These are phyloP conservation scores for Balaeniceps rex DNA, from an alignment of 2,113 vertebrate genomes.

Conservation along the genomic window DNA sequence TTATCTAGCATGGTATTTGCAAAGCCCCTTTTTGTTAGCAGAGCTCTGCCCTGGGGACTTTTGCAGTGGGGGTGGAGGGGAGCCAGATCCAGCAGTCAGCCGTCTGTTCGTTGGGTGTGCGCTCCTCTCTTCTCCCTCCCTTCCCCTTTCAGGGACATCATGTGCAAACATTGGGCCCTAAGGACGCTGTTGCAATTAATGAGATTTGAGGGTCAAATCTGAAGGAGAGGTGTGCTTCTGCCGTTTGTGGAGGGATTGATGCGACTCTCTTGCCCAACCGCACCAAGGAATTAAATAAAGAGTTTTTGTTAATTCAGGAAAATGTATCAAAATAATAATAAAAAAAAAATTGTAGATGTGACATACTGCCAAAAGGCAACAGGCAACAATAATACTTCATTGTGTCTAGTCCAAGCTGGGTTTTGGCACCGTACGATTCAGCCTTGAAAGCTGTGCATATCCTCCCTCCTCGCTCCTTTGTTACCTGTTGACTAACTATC, in stretches of 20 bases:
- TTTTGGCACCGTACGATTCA: background rate
- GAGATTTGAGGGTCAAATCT: constrained; percentile 29
- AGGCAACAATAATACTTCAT: background rate
- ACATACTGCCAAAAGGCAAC: background rate
- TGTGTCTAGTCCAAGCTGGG: background rate
- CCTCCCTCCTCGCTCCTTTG: background rate
- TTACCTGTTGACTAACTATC: background rate
- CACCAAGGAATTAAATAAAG: background rate
- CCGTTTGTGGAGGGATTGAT: background rate
- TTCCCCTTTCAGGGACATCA: fast-evolving
- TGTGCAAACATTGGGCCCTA: background rate
- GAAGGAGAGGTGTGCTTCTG: constrained; percentile 17
- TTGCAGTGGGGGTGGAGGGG: background rate
- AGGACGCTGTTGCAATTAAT: background rate
- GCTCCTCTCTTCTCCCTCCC: background rate
- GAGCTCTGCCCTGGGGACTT: constrained; percentile 9
- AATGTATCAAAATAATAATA: background rate
- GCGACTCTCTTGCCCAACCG: background rate
- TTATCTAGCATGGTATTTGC: background rate
- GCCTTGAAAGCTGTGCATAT: background rate
- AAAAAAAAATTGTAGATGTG: background rate
- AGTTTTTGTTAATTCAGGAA: background rate
- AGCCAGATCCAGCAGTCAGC: background rate
- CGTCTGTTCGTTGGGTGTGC: background rate
- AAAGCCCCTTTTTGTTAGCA: background rate